These are phyloP conservation scores for Epinotia ramella DNA, from an alignment of 2,888 invertebrate genomes.

Conservation along the genomic window DNA sequence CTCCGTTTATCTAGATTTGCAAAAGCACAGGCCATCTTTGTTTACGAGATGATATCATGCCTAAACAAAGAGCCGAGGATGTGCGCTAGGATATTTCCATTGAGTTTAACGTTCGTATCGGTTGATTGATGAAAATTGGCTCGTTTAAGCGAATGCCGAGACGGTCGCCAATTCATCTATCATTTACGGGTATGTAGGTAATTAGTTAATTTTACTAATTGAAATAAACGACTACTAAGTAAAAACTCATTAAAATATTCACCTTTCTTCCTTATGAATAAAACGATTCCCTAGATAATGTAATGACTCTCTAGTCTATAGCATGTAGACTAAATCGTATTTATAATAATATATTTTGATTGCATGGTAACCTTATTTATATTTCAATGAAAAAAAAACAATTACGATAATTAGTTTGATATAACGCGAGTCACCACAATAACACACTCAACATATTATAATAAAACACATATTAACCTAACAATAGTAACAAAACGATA, in stretches of 20 bases:
- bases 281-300: no score
- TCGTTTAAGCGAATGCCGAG: slow-evolving; percentile 7
- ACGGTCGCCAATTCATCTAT: neutral
- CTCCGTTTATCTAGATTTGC: slow-evolving; percentile 47
- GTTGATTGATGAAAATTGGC: slow-evolving; percentile 22
- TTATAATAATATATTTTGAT: no score
- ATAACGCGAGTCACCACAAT: neutral
- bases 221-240: neutral
- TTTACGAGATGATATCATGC: slow-evolving; percentile 42
- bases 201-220: neutral
- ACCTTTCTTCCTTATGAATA: no score
- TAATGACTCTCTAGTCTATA: no score
- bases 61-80: slow-evolving; percentile 43
- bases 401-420: neutral
- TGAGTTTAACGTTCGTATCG: slow-evolving; percentile 13
- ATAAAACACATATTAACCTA: neutral
- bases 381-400: no score
- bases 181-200: neutral
- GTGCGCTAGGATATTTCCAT: slow-evolving; percentile 37
- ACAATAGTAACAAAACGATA: neutral
- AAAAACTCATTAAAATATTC: no score
- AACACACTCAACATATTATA: neutral
- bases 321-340: neutral
- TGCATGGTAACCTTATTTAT: no score
- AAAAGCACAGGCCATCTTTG: slow-evolving; percentile 40